Evolutionary conservation across 2,113 vertebrate genomes (phyloP), one percentile per base, ranked within the genome.

Genomic region (Hiodon alosoides): DNA sequence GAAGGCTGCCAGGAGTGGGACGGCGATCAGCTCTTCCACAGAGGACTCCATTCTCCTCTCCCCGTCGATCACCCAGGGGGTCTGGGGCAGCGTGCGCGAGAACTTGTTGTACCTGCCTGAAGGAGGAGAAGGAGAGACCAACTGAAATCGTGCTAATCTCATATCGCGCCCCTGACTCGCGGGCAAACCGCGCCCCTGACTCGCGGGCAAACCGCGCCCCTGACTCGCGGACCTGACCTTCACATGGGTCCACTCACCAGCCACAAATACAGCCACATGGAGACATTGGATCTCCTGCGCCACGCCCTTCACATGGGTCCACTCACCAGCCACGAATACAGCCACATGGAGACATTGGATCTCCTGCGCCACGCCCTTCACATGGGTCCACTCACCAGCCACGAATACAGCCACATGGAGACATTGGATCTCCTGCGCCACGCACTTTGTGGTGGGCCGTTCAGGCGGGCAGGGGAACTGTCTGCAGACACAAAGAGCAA

Each of bases 91-190:
- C 72, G 88, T 94, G 81, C 97, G 94, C 14, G 93, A 95, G 70
- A 94, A 99, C 91, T 99, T 99, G 85, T 99, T 99, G 81, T 99
- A 99, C 75, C 97, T 90, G 59, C 97, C 97, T 99, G 83, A 60
- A 75, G 46, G 51, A 53, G 11, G 17, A 65, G 11, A 61, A 53
- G 11, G 9, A 11, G 5, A 64, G 16, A 6, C 46, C 69, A 2
- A 31, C 31, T 31, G 1, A 31, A 31, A 31, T 31, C 31, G 31
- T 31, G 31, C 31, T 31, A 31, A 31, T 31, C 31, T 31, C 31
- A 31, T 31, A 31, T 2, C 31, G 31, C 31, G 31, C 31, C 2
- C 31, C 31, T 31, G 31, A 31, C 31, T 31, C 1, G 31, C 31
- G 31, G 31, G 2, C 31, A 31, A 31, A 31, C 31, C 31, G 31